These are phyloP conservation scores for Temnothorax nylanderi DNA, from an alignment of 1,140 invertebrate genomes.

Conservation along the genomic window DNA sequence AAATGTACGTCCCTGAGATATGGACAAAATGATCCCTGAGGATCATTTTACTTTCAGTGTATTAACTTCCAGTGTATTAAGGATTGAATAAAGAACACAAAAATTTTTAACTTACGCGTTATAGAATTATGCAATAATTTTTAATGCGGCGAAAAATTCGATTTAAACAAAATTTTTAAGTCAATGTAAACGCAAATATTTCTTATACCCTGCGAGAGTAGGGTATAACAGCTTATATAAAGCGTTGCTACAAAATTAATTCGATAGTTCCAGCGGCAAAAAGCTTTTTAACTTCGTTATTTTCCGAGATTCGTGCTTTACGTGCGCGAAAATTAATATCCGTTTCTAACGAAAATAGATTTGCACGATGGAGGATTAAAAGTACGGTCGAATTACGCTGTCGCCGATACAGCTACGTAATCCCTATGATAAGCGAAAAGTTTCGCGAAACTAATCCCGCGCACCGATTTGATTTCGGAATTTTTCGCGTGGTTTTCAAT, in stretches of 20 bases:
- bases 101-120: background rate
- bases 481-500: constrained; percentile 8
- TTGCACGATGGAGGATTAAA: constrained; percentile 28
- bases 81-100: background rate
- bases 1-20: too few relatives aligned
- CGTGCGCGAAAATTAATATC: constrained; percentile 9
- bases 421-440: constrained; percentile 5
- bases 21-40: too few relatives aligned
- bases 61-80: too few relatives aligned
- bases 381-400: background rate
- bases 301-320: background rate
- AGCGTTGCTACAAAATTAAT: constrained; percentile 12
- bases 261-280: background rate
- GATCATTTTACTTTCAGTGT: too few relatives aligned
- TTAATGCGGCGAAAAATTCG: background rate
- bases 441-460: constrained; percentile 30
- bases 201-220: background rate
- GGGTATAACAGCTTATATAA: background rate
- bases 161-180: background rate
- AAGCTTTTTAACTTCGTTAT: background rate
- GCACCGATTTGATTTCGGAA: constrained; percentile 1
- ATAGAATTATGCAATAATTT: background rate
- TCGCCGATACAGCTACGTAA: background rate
- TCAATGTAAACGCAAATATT: background rate
- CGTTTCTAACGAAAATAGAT: constrained; percentile 10